A percentile compares a stretch with the other conserved stretches of the same genome.
phyloP scores from a whole-genome alignment of 2,888 invertebrate species.

The Euzetes globulus region DNA sequence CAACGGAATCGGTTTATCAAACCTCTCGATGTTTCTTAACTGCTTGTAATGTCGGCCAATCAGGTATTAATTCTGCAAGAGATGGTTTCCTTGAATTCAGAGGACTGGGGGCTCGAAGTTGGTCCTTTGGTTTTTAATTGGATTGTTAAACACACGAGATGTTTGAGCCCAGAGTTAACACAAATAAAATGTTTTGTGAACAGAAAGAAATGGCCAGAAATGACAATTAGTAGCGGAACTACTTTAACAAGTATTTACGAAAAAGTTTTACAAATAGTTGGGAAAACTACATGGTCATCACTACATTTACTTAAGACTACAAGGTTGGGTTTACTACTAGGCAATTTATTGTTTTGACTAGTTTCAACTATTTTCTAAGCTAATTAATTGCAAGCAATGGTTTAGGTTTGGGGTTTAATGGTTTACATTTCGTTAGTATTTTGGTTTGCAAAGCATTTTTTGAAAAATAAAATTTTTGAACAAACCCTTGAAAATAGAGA shows the following conservation, averaged over 20 bases:
- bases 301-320: too few species aligned
- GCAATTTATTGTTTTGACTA: too few species aligned
- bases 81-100: constrained; percentile 44
- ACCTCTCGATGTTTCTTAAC: constrained; percentile 43
- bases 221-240: neutral
- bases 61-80: constrained; percentile 57
- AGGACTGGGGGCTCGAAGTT: constrained; percentile 33
- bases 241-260: neutral
- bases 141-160: neutral
- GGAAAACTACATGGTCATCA: neutral
- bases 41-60: constrained; percentile 62
- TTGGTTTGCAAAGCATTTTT: too few species aligned
- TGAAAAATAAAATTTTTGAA: neutral
- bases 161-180: constrained; percentile 16
- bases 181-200: neutral
- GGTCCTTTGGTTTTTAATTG: neutral
- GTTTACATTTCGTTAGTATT: too few species aligned
- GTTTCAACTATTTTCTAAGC: too few species aligned
- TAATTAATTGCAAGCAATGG: too few species aligned
- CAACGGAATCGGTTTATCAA: constrained; percentile 37
- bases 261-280: neutral
- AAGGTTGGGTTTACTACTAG: too few species aligned
- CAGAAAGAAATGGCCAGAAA: constrained; percentile 1
- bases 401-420: too few species aligned
- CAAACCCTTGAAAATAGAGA: constrained; percentile 1